phyloP scores from a whole-genome alignment of 64 coral and sea anemone genomes.

The Dendrophyllia cribrosa region DNA sequence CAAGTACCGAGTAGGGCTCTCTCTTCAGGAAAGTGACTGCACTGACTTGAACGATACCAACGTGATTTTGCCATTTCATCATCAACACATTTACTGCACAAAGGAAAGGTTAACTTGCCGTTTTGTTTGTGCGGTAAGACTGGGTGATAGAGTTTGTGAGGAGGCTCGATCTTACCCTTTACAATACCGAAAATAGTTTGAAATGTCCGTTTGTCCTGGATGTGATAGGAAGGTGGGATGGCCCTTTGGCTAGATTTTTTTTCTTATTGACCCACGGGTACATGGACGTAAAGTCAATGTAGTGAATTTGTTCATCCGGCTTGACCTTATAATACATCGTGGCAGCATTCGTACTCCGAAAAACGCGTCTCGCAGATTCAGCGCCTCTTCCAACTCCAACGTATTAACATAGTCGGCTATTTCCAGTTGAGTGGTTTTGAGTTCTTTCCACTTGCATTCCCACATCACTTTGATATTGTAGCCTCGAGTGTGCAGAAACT shows the following conservation, averaged over 20 bases:
- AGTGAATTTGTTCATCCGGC: background rate
- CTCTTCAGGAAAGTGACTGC: background rate
- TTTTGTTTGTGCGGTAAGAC: background rate
- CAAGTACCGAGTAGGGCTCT: background rate
- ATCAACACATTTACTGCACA: background rate
- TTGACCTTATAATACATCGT: background rate
- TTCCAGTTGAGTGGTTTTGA: background rate
- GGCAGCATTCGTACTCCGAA: constrained; percentile 27
- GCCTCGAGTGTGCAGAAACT: background rate
- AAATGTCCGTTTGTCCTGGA: background rate
- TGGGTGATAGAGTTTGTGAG: background rate
- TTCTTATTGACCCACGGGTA: constrained; percentile 1
- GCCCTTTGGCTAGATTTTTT: background rate
- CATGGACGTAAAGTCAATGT: constrained; percentile 1
- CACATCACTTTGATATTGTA: background rate
- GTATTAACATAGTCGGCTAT: background rate
- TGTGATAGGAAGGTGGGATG: constrained; percentile 1
- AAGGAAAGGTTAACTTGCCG: background rate
- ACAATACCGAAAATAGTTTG: background rate
- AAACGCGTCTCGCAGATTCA: constrained; percentile 9
- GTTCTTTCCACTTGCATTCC: constrained; percentile 12
- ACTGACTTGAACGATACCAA: background rate
- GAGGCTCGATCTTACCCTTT: background rate
- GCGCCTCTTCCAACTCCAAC: background rate
- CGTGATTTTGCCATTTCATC: too few relatives aligned